Conservation (phyloP, 2,113 vertebrate species). For the Spermophilus dauricus region DNA sequence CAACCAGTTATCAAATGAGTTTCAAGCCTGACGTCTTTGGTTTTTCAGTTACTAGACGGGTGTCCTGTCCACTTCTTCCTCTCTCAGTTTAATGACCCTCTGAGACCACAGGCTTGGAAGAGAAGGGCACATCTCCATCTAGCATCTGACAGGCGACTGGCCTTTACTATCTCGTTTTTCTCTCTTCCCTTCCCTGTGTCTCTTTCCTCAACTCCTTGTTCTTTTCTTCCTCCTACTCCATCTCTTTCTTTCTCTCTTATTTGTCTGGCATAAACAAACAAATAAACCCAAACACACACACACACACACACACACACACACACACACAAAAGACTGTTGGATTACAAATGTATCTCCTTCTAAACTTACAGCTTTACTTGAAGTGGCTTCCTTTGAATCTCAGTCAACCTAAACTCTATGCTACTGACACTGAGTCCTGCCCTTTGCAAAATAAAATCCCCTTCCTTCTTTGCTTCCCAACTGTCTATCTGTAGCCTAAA, state of each 20-base stretch:
- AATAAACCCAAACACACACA: background rate
- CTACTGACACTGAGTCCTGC: background rate
- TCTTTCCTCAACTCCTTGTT: fast-evolving
- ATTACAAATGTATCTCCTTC: background rate
- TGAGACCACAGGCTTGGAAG: background rate
- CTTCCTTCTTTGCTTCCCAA: background rate
- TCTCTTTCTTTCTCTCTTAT: background rate
- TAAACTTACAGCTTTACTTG: background rate
- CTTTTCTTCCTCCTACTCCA: no score
- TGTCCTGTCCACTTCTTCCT: background rate
- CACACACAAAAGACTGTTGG: background rate
- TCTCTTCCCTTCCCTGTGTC: no score
- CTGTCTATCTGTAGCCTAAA: background rate
- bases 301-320: background rate
- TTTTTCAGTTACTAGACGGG: background rate
- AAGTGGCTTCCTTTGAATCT: background rate
- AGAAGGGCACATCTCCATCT: no score
- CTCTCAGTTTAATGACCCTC: background rate
- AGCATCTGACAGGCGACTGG: background rate
- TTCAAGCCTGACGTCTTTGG: background rate
- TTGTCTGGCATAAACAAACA: background rate
- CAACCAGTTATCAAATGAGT: background rate
- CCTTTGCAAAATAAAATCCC: background rate
- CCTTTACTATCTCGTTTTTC: background rate
- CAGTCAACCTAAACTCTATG: background rate